Evolutionary conservation across 2,113 vertebrate genomes (phyloP).

Genomic region (Tachysurus fulvidraco): DNA sequence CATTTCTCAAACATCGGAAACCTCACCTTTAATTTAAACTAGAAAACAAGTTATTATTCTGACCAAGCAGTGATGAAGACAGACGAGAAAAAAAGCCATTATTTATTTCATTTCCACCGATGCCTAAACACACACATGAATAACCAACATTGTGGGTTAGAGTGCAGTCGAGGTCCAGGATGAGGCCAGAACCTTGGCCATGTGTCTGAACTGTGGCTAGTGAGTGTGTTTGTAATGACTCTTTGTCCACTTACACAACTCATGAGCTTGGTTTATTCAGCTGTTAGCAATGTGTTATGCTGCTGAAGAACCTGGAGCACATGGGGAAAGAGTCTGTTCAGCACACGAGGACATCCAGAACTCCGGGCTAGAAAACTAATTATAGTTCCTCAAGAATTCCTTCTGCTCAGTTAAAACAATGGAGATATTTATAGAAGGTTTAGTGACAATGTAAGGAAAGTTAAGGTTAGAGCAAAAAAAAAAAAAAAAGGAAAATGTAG

Average conservation of each 20-base stretch:
- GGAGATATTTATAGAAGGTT: constrained; percentile 7
- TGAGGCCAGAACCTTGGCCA: not conserved
- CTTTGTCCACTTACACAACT: constrained; percentile 34
- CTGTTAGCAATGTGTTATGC: constrained; percentile 48
- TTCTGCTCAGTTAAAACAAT: constrained; percentile 5
- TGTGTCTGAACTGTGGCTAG: constrained; percentile 6
- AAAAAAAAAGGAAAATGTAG: not conserved
- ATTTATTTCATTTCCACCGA: not conserved
- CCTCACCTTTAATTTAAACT: not conserved
- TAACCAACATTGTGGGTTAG: constrained; percentile 25
- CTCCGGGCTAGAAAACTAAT: constrained; percentile 15
- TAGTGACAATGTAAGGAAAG: not conserved
- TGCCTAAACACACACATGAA: not conserved
- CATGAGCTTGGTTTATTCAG: constrained; percentile 42
- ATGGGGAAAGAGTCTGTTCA: constrained; percentile 19
- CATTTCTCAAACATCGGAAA: too few relatives aligned
- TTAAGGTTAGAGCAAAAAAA: not conserved
- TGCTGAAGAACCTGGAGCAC: constrained; percentile 32
- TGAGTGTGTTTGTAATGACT: constrained; percentile 17
- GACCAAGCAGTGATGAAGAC: not conserved
- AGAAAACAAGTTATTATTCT: not conserved
- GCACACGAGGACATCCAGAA: constrained; percentile 26
- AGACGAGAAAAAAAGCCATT: too few relatives aligned
- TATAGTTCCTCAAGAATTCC: constrained; percentile 19
- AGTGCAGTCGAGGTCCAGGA: constrained; percentile 13